Conservation (phyloP, 2,888 invertebrate genomes). For the Leptopterna dolabrata region DNA sequence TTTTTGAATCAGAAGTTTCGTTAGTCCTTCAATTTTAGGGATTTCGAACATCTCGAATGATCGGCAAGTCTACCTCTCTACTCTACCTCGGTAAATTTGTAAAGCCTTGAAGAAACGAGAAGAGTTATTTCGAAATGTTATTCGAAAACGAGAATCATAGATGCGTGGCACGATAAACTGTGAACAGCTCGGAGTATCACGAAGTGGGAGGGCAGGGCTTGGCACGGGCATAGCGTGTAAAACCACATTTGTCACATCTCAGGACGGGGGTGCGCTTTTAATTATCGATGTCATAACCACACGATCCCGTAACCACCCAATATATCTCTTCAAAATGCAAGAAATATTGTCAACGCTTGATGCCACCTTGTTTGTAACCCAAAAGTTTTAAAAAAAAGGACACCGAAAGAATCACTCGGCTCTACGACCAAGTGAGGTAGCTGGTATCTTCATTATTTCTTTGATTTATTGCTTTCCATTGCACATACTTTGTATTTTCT, state of each 20-base stretch:
- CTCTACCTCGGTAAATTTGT: no score
- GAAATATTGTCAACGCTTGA: background rate
- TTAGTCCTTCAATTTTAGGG: no score
- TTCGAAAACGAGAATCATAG: background rate
- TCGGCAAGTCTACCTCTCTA: no score
- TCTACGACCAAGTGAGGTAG: background rate
- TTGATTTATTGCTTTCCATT: background rate
- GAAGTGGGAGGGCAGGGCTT: slow-evolving; percentile 19
- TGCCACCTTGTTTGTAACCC: background rate
- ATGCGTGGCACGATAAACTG: background rate
- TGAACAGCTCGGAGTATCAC: slow-evolving; percentile 8
- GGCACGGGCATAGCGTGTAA: slow-evolving; percentile 52
- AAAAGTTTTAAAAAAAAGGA: background rate
- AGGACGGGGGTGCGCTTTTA: slow-evolving; percentile 13
- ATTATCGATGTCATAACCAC: slow-evolving; percentile 14
- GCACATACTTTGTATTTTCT: background rate
- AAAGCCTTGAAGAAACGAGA: no score
- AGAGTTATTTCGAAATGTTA: background rate
- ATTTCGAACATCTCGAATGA: no score
- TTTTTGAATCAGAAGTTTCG: no score
- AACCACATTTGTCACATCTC: slow-evolving; percentile 35
- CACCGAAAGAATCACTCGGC: background rate
- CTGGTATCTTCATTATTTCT: background rate
- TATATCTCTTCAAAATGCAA: background rate
- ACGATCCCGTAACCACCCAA: background rate